These are phyloP conservation scores for Drosophila suzukii DNA, from an alignment of 1,140 invertebrate genomes.

Conservation along the genomic window DNA sequence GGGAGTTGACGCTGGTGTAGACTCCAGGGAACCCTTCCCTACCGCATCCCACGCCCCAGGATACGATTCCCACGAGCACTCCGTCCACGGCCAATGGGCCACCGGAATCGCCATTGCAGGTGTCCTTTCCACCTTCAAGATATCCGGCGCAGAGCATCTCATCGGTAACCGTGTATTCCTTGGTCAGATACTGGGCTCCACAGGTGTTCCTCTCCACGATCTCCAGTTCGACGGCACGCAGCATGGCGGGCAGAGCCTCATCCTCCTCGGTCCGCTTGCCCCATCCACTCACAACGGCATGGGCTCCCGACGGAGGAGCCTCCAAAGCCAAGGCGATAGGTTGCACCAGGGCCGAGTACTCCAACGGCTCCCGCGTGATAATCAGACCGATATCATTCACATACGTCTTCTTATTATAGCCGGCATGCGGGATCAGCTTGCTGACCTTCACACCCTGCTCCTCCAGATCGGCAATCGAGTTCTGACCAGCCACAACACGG, in stretches of 20 bases:
- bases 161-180: constrained; percentile 85
- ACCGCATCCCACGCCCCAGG: constrained; percentile 69
- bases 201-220: constrained; percentile 74
- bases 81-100: constrained; percentile 64
- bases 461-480: constrained; percentile 68
- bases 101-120: constrained; percentile 66
- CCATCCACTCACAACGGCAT: constrained; percentile 85
- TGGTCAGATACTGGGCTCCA: constrained; percentile 61
- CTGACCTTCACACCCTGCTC: constrained; percentile 65
- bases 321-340: constrained; percentile 66
- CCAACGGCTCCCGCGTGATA: constrained; percentile 56
- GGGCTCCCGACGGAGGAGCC: constrained; percentile 31
- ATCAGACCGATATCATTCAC: constrained; percentile 82
- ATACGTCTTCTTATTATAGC: constrained; percentile 66
- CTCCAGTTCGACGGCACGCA: constrained; percentile 81
- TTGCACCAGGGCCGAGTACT: constrained; percentile 50
- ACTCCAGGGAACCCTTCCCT: constrained; percentile 67
- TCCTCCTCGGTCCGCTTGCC: constrained; percentile 76
- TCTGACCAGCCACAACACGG: constrained; percentile 61
- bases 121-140: constrained; percentile 62
- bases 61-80: constrained; percentile 59
- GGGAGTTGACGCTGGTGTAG: constrained; percentile 63
- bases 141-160: constrained; percentile 90
- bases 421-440: constrained; percentile 60
- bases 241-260: constrained; percentile 46